These are phyloP conservation scores for Diplodus puntazzo DNA, from an alignment of 2,797 vertebrate genomes.

Conservation along the genomic window DNA sequence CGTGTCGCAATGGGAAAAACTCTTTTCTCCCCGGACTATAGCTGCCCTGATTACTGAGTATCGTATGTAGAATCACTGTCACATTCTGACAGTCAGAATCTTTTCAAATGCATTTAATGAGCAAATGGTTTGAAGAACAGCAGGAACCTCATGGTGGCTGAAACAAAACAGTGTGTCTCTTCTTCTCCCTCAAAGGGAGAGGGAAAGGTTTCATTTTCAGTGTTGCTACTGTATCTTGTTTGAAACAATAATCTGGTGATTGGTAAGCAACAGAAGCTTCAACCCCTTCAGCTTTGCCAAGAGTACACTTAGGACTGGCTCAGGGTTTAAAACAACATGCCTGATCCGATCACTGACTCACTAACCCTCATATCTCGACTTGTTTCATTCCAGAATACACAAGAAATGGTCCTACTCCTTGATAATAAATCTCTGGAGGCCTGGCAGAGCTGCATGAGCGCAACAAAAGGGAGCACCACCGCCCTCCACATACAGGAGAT, in stretches of 20 bases:
- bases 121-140: background rate
- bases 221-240: background rate
- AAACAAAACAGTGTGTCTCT: background rate
- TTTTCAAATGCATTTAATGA: background rate
- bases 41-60: background rate
- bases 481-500: background rate
- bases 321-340: background rate
- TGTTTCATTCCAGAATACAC: slow-evolving; percentile 21
- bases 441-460: slow-evolving; percentile 7
- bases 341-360: background rate
- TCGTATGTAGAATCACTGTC: too few relatives aligned
- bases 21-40: background rate
- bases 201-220: background rate
- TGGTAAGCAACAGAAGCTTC: background rate
- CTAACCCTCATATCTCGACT: background rate
- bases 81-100: background rate
- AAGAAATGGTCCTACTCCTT: background rate
- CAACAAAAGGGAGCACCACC: background rate
- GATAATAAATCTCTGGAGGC: slow-evolving; percentile 3
- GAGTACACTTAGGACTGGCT: background rate
- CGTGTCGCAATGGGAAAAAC: background rate
- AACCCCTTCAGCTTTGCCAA: background rate
- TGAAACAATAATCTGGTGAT: background rate
- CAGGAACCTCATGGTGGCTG: background rate
- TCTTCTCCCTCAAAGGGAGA: background rate